These are phyloP conservation scores for Lithophane socia DNA, from an alignment of 2,888 invertebrate genomes.

Conservation along the genomic window DNA sequence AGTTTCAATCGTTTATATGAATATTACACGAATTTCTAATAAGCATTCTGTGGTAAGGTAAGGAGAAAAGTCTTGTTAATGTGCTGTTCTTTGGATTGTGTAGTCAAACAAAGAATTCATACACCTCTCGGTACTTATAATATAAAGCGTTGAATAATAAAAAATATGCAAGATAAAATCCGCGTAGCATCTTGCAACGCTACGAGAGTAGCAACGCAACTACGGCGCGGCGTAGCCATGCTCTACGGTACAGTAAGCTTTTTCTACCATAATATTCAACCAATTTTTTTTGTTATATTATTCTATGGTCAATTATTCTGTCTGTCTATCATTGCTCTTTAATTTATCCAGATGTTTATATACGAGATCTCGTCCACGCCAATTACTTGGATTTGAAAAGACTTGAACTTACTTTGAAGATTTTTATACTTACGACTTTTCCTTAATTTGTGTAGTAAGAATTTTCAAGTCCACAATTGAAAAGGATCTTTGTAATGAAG, in stretches of 20 bases:
- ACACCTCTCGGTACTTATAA: neutral
- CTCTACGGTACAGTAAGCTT: neutral
- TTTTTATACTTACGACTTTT: neutral
- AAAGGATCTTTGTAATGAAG: slow-evolving; percentile 32
- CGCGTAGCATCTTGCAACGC: neutral
- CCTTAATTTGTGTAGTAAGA: neutral
- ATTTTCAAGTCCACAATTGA: slow-evolving; percentile 25
- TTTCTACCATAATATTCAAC: neutral
- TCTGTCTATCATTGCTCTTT: neutral
- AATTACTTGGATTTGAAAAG: neutral
- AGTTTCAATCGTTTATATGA: neutral
- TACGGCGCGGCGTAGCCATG: slow-evolving; percentile 9
- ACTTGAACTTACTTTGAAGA: neutral
- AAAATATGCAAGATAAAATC: neutral
- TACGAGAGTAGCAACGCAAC: neutral
- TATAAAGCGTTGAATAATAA: neutral
- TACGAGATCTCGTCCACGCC: neutral
- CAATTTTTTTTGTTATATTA: neutral
- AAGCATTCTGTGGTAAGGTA: too few relatives aligned
- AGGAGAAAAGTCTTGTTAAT: neutral
- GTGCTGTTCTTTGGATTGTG: neutral
- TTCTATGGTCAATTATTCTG: too few relatives aligned
- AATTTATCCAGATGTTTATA: neutral
- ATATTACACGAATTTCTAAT: neutral
- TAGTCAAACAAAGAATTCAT: neutral